Evolutionary conservation across 2,888 invertebrate genomes (phyloP).

Genomic region (Arctia plantaginis): DNA sequence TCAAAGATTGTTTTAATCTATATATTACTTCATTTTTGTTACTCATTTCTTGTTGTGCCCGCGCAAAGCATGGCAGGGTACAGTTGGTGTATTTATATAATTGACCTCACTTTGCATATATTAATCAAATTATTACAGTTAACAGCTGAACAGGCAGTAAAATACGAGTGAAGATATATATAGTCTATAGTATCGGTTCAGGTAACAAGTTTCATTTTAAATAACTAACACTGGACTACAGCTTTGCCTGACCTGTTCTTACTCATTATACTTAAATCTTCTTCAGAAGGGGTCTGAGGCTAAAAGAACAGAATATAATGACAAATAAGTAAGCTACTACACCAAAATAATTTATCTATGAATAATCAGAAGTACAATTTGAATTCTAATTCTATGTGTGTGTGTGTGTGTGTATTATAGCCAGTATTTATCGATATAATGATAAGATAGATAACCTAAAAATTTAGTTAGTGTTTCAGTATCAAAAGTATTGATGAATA

Average conservation of each 20-base stretch:
- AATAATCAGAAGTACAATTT: neutral
- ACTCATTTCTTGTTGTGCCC: no score
- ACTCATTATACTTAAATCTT: neutral
- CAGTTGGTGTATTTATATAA: no score
- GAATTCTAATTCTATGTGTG: neutral
- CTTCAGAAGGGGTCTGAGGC: neutral
- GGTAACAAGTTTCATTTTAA: no score
- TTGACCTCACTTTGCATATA: no score
- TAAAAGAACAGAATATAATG: neutral
- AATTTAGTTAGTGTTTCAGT: conserved; percentile 37
- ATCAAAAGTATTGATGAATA: neutral
- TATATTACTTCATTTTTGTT: no score
- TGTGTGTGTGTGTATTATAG: neutral
- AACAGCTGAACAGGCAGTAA: no score
- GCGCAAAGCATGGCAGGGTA: no score
- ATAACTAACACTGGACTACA: no score
- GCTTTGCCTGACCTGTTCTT: neutral
- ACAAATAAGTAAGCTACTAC: neutral
- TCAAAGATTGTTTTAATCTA: no score
- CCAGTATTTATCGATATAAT: conserved; percentile 17
- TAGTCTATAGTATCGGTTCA: no score
- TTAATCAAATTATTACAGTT: no score
- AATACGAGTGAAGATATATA: no score
- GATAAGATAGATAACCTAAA: conserved; percentile 63
- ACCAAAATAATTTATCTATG: neutral